Base-by-base conservation (phyloP, 2,888 invertebrate species). In the Panzeria rudis region DNA sequence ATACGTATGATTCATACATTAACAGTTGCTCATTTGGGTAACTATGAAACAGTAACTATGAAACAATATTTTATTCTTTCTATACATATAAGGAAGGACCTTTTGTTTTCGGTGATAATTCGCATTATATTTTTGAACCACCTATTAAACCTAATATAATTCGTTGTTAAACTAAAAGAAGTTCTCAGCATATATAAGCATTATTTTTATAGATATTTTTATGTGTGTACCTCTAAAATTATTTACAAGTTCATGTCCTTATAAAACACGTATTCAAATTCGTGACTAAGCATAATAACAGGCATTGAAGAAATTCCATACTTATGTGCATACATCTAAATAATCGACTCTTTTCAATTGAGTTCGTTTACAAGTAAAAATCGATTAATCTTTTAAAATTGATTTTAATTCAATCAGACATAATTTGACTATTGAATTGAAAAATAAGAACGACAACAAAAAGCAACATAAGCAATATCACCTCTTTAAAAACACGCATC, bases 341-440 rank as follows among this genome's bases (percentile, higher is more conserved):
- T 35, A 35, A 35, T 11, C 9, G 7, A 4, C 35, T 54, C 15
- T 15, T 13, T 25, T 15, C 25, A 64, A n/a, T 25, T 47, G 7
- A 64, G 72, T 25, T 44, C 44, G 68, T 64, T 72, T 64, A 71
- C 23, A 25, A 76, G 59, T 54, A 32, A 66, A 71, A 85, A 75
- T 62, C 75, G 69, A 85, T 85, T 85, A 85, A 50, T 81, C 68
- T 71, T 71, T 56, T 69, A 44, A 85, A 85, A 82, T 85, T 78
- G 85, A 78, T 82, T 85, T 85, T 85, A 78, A 82, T 78, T 78
- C 69, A 85, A 64, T 78, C 82, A 85, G 69, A 64, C 59, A 85
- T 64, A 85, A 82, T 85, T 82, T 78, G 64, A 64, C 75, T 75
- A 75, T 62, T 84, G 54, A 81, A 68, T 73, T 68, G 81, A 73